Percentiles rank a stretch among this genome's conserved stretches.
Evolutionary conservation across 2,113 vertebrate genomes (phyloP).

Genomic region (Hassar affinis): DNA sequence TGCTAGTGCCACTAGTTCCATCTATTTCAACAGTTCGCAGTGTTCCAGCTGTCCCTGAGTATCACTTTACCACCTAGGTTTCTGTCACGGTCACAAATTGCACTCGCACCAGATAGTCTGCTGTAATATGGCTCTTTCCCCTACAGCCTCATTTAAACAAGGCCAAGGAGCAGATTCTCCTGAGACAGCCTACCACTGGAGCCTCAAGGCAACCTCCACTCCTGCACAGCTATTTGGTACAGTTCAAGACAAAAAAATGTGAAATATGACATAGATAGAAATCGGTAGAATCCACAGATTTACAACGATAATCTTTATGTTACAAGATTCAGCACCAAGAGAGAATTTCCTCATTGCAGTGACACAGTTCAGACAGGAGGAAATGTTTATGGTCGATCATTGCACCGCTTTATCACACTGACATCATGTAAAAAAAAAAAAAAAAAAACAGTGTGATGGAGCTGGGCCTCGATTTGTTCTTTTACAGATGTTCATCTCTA

Average conservation of each 20-base stretch:
- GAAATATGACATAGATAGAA: conserved; percentile 30
- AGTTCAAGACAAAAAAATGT: conserved; percentile 37
- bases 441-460: conserved; percentile 17
- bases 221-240: conserved; percentile 49
- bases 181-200: conserved; percentile 44
- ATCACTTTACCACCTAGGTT: background rate
- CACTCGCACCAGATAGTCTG: conserved; percentile 38
- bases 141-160: conserved; percentile 44
- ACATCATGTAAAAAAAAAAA: background rate
- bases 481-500: conserved; percentile 1
- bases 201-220: conserved; percentile 43
- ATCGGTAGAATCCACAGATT: conserved; percentile 33
- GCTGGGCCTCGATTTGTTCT: background rate
- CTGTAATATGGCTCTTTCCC: conserved; percentile 50
- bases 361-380: background rate
- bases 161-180: conserved; percentile 45
- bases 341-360: conserved; percentile 29
- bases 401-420: background rate
- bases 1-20: background rate
- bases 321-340: conserved; percentile 47
- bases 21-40: background rate
- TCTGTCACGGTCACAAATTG: conserved; percentile 11
- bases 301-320: conserved; percentile 33
- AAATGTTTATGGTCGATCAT: background rate
- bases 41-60: conserved; percentile 51